Conservation (phyloP, 2,888 invertebrate genomes). For the Trileptium ribeirensis region DNA sequence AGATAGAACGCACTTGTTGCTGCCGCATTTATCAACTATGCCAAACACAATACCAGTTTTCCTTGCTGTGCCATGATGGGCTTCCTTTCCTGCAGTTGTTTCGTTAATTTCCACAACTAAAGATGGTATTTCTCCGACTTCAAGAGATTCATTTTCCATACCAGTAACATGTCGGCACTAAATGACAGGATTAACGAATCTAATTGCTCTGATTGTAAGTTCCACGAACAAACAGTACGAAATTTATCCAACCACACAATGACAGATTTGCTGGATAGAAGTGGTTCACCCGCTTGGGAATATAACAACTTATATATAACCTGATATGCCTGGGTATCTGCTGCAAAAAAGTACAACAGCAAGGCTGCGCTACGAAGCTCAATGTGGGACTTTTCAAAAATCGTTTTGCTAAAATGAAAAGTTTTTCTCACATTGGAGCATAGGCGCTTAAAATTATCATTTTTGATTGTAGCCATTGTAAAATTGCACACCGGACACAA, state of each 20-base stretch:
- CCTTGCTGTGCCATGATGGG: not conserved
- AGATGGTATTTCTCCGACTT: no score
- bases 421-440: not conserved
- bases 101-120: constrained; percentile 22
- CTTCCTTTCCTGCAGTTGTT: constrained; percentile 7
- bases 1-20: no score
- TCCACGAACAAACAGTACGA: not conserved
- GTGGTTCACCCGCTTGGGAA: not conserved
- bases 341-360: not conserved
- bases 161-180: not conserved
- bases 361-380: not conserved
- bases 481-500: not conserved
- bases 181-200: not conserved
- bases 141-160: not conserved
- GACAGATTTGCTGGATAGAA: not conserved
- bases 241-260: not conserved
- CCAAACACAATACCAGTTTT: constrained; percentile 18
- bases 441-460: not conserved
- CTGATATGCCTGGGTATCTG: not conserved
- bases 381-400: not conserved
- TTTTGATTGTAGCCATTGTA: not conserved
- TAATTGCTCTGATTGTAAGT: not conserved
- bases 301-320: not conserved
- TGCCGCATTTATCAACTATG: constrained; percentile 13
- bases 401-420: not conserved